A percentile compares a stretch with the other conserved stretches of the same genome.
phyloP scores from a whole-genome alignment of 2,888 invertebrate genomes.

The Agrypnus murinus region DNA sequence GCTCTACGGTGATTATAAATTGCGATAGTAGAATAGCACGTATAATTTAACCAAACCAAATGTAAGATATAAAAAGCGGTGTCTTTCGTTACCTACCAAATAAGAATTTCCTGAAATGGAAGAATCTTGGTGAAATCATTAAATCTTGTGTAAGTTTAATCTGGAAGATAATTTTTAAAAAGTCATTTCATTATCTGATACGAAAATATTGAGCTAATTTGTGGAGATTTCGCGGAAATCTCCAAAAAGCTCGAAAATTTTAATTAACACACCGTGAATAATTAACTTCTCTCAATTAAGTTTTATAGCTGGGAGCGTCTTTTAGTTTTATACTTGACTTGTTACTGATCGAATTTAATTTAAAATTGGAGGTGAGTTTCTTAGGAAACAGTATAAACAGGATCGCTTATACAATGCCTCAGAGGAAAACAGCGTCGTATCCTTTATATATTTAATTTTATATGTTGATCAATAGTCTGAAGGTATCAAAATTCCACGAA shows the following conservation, averaged over 20 bases:
- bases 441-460: slow-evolving; percentile 26
- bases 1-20: too few relatives aligned
- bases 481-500: slow-evolving; percentile 26
- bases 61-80: too few relatives aligned
- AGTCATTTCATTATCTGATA: slow-evolving; percentile 26
- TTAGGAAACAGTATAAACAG: slow-evolving; percentile 24
- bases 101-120: background rate
- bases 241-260: slow-evolving; percentile 37
- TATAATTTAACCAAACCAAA: too few relatives aligned
- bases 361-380: slow-evolving; percentile 34
- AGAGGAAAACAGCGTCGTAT: slow-evolving; percentile 1
- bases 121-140: background rate
- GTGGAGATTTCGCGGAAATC: slow-evolving; percentile 22
- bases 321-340: slow-evolving; percentile 43
- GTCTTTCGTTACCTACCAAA: too few relatives aligned
- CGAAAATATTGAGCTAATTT: slow-evolving; percentile 31
- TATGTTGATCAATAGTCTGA: slow-evolving; percentile 30
- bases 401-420: slow-evolving; percentile 9
- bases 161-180: slow-evolving; percentile 26
- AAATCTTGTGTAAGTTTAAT: slow-evolving; percentile 18
- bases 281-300: slow-evolving; percentile 48
- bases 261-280: slow-evolving; percentile 46
- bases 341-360: slow-evolving; percentile 37
- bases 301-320: slow-evolving; percentile 35
- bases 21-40: too few relatives aligned